These are phyloP conservation scores for Puma concolor DNA, from an alignment of 2,113 vertebrate species.

Conservation along the genomic window DNA sequence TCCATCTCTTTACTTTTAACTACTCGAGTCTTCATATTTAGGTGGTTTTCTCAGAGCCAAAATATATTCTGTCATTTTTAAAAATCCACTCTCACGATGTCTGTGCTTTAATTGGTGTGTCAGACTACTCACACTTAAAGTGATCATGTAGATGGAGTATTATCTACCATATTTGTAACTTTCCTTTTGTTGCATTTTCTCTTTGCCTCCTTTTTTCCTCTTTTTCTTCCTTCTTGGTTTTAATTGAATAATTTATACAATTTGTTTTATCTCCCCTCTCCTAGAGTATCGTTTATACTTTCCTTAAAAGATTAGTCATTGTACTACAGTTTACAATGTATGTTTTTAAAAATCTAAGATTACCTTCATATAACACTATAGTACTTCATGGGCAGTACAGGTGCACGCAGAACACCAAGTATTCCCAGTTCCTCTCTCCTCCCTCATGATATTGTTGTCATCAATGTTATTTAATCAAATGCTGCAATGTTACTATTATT, in stretches of 20 bases:
- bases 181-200: background rate
- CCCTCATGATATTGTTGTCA: background rate
- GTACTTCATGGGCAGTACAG: background rate
- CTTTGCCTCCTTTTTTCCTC: background rate
- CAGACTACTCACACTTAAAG: background rate
- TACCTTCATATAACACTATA: background rate
- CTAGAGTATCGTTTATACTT: background rate
- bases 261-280: background rate
- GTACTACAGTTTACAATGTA: background rate
- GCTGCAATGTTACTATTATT: background rate
- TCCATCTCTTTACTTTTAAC: background rate
- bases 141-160: background rate
- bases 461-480: background rate
- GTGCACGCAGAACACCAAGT: background rate
- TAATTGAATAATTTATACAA: background rate
- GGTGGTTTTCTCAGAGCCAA: background rate
- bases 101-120: background rate
- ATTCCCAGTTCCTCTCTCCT: background rate
- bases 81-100: background rate
- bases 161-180: background rate
- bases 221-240: background rate
- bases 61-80: background rate
- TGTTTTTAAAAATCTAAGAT: background rate
- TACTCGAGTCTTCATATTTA: background rate
- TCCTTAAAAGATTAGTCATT: background rate